Evolutionary conservation across 2,113 vertebrate genomes (phyloP).

Genomic region (Spea bombifrons): DNA sequence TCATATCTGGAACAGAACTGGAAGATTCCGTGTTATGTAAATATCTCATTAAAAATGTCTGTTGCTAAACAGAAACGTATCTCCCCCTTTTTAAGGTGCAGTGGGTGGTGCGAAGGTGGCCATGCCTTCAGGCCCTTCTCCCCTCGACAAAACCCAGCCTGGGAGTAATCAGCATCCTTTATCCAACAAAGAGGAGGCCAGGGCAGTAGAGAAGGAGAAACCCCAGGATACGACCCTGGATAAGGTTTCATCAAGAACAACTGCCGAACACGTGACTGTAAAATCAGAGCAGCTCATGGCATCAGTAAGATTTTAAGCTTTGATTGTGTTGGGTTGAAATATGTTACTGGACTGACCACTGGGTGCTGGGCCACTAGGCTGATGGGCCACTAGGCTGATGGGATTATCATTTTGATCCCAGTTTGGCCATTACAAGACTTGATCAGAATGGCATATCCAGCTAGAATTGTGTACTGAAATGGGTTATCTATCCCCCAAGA

Average conservation of each 20-base stretch:
- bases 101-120: slow-evolving; percentile 99
- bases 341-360: too few relatives aligned
- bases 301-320: slow-evolving; percentile 67
- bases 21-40: too few relatives aligned
- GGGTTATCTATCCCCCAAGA: too few relatives aligned
- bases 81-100: slow-evolving; percentile 98
- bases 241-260: slow-evolving; percentile 70
- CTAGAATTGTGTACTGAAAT: too few relatives aligned
- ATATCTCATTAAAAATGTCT: slow-evolving; percentile 2
- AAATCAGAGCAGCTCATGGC: slow-evolving; percentile 82
- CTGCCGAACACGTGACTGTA: slow-evolving; percentile 80
- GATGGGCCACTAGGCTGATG: too few relatives aligned
- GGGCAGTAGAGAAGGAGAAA: slow-evolving; percentile 84
- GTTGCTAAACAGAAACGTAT: slow-evolving; percentile 87
- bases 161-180: slow-evolving; percentile 86
- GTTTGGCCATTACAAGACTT: too few relatives aligned
- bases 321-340: too few relatives aligned
- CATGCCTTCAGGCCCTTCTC: slow-evolving; percentile 86
- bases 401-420: too few relatives aligned
- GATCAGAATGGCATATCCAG: too few relatives aligned
- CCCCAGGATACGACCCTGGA: slow-evolving; percentile 77
- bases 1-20: too few relatives aligned
- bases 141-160: slow-evolving; percentile 83
- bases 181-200: slow-evolving; percentile 84
- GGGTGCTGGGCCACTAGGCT: too few relatives aligned